phyloP scores from a whole-genome alignment of 2,888 invertebrate genomes.

The Heliconius sara region DNA sequence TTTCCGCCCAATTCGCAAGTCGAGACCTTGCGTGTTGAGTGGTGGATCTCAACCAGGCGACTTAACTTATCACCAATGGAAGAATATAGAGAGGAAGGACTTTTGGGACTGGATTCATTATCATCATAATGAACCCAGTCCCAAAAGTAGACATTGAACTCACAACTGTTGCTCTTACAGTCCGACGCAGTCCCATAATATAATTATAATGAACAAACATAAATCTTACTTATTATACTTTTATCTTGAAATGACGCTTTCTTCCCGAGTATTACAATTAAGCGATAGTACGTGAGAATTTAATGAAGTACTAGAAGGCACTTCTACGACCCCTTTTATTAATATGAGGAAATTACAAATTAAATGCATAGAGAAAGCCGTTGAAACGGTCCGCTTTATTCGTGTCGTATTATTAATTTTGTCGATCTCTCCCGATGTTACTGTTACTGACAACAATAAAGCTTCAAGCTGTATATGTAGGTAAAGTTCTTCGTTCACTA shows the following conservation, averaged over 20 bases:
- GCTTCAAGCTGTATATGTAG: neutral
- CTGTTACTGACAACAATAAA: neutral
- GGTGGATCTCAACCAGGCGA: too few relatives aligned
- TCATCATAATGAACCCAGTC: too few relatives aligned
- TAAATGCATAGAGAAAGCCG: neutral
- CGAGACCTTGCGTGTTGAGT: too few relatives aligned
- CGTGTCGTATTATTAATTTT: neutral
- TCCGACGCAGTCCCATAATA: neutral
- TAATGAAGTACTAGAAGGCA: neutral
- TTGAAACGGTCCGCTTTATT: neutral
- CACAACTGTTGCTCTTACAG: too few relatives aligned
- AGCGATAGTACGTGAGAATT: constrained; percentile 18
- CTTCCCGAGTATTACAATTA: neutral
- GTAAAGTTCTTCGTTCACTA: neutral
- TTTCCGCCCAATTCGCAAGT: too few relatives aligned
- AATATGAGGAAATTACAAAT: constrained; percentile 10
- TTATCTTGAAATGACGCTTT: neutral
- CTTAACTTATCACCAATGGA: too few relatives aligned
- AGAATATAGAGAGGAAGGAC: too few relatives aligned
- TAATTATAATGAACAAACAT: neutral
- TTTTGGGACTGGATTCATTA: too few relatives aligned
- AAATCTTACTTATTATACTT: neutral
- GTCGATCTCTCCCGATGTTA: neutral
- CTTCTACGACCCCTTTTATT: neutral
- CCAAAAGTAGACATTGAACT: too few relatives aligned